Conservation (phyloP, 2,113 vertebrate species). For the Triplophysa siluroides region DNA sequence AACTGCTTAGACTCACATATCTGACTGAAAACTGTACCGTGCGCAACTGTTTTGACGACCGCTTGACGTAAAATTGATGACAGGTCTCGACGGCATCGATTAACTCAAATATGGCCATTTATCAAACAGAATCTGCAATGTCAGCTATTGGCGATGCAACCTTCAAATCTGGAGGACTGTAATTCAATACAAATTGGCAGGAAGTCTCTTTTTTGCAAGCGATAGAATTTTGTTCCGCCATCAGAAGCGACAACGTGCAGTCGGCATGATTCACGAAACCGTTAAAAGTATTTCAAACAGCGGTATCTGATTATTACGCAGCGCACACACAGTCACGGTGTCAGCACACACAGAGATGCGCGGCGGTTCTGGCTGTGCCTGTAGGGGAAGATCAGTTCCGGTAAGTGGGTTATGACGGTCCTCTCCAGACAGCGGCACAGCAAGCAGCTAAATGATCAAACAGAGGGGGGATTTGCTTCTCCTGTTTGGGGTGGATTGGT, state of each 20-base stretch:
- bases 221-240: background rate
- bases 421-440: conserved; percentile 45
- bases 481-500: conserved; percentile 53
- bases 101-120: conserved; percentile 46
- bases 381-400: conserved; percentile 67
- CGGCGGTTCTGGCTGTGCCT: conserved; percentile 26
- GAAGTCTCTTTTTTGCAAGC: background rate
- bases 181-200: background rate
- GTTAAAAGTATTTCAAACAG: conserved; percentile 13
- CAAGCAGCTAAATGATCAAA: conserved; percentile 63
- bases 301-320: conserved; percentile 18
- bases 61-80: conserved; percentile 51
- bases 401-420: conserved; percentile 50
- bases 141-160: conserved; percentile 44
- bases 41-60: conserved; percentile 31
- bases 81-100: conserved; percentile 49
- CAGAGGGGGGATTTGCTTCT: conserved; percentile 64
- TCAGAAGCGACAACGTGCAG: too few species aligned
- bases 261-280: background rate
- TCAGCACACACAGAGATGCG: conserved; percentile 23
- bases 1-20: conserved; percentile 34
- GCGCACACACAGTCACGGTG: conserved; percentile 20
- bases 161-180: conserved; percentile 22
- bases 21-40: conserved; percentile 37
- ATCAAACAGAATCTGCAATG: conserved; percentile 40